Percentiles rank a stretch among this genome's conserved stretches.
These are phyloP conservation scores for Hydrocynus forskahlii DNA, from an alignment of 2,797 vertebrate species.

Conservation along the genomic window DNA sequence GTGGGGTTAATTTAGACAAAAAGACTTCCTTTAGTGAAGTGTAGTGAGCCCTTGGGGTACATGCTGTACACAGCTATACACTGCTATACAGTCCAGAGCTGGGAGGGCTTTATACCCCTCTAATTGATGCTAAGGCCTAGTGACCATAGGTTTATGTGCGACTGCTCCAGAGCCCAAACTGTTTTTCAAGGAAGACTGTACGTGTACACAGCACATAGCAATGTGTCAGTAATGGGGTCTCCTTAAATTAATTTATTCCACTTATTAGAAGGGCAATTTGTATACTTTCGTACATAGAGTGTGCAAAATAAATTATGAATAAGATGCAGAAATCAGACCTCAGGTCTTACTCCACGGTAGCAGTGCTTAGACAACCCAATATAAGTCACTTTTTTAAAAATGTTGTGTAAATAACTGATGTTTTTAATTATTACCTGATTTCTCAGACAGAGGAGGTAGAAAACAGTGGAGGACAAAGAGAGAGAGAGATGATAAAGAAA, in stretches of 20 bases:
- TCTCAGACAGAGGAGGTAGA: neutral
- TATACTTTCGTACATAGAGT: neutral
- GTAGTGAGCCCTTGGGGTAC: too few species aligned
- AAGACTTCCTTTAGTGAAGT: too few species aligned
- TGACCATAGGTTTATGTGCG: neutral
- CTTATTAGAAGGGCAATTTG: neutral
- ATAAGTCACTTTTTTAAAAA: neutral
- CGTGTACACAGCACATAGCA: neutral
- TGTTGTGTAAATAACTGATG: neutral
- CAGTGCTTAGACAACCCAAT: too few species aligned
- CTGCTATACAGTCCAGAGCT: neutral
- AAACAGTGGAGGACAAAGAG: neutral
- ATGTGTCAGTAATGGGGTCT: neutral
- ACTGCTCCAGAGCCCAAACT: neutral
- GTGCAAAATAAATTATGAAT: neutral
- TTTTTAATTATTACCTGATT: neutral
- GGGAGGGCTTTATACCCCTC: neutral
- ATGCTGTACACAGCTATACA: neutral
- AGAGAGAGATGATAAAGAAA: conserved; percentile 11
- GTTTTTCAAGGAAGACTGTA: neutral
- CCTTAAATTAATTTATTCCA: neutral
- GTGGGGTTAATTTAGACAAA: neutral
- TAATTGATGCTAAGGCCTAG: neutral
- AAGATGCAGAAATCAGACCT: neutral
- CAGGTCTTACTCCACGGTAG: neutral